Evolutionary conservation across 2,113 vertebrate species (phyloP).

Genomic region (Excalfactoria chinensis): DNA sequence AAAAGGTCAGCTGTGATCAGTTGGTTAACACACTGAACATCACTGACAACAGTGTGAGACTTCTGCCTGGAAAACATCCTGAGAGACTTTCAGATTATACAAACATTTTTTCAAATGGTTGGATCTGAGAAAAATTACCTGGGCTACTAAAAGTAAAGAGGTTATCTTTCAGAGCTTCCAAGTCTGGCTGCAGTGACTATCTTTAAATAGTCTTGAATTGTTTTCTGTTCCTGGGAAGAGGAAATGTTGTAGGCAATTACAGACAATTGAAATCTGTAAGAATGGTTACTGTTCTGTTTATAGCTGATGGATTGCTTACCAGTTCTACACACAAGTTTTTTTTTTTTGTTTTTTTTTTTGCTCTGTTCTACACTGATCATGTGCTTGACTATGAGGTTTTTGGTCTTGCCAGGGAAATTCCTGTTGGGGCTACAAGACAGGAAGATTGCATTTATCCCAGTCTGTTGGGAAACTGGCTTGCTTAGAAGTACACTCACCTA

Average conservation of each 20-base stretch:
- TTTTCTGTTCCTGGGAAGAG: background rate
- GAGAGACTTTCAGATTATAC: background rate
- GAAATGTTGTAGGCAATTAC: background rate
- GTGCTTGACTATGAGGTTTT: background rate
- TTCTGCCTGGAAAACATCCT: background rate
- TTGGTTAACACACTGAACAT: background rate
- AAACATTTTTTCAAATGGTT: background rate
- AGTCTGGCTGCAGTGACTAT: background rate
- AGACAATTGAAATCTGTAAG: background rate
- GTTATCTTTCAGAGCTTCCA: background rate
- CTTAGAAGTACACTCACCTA: background rate
- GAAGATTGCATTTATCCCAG: background rate
- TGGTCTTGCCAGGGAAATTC: background rate
- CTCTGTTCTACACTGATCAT: accelerated
- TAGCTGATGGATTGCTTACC: background rate
- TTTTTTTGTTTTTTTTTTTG: background rate
- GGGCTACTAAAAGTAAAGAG: background rate
- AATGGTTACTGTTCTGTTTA: background rate
- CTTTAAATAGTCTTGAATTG: background rate
- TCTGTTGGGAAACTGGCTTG: background rate
- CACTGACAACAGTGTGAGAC: accelerated
- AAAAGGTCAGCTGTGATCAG: background rate
- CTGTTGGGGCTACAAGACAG: accelerated
- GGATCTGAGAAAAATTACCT: background rate
- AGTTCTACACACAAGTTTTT: background rate